phyloP scores from a whole-genome alignment of 2,797 vertebrate genomes.

The Microctenopoma steveboyesi region DNA sequence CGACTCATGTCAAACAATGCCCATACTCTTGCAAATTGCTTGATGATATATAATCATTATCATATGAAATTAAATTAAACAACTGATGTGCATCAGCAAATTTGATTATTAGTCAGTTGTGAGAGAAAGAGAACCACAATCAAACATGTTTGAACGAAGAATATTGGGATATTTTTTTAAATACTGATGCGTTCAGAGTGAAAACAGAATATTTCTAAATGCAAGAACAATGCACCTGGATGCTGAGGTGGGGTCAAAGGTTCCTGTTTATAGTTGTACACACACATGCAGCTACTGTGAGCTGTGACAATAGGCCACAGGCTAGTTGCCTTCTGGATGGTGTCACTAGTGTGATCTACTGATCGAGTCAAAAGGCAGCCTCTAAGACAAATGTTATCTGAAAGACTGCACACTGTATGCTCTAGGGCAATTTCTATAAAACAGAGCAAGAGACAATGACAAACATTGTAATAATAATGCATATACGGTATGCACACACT shows the following conservation, averaged over 20 bases:
- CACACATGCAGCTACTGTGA: constrained; percentile 10
- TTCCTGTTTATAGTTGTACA: constrained; percentile 15
- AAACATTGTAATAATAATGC: constrained; percentile 48
- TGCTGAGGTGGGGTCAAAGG: constrained; percentile 38
- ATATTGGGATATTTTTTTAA: not conserved
- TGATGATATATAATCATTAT: constrained; percentile 35
- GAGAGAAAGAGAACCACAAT: constrained; percentile 4
- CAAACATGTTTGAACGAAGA: constrained; percentile 5
- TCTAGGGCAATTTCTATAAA: constrained; percentile 52
- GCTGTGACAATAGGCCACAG: constrained; percentile 49
- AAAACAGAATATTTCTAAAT: constrained; percentile 4
- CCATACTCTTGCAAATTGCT: constrained; percentile 9
- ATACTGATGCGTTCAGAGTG: not conserved
- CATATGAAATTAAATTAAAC: constrained; percentile 48
- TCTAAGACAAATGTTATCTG: constrained; percentile 79
- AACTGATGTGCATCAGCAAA: constrained; percentile 46
- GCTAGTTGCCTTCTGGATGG: constrained; percentile 27
- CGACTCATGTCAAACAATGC: constrained; percentile 22
- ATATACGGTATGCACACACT: constrained; percentile 30
- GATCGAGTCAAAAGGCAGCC: constrained; percentile 59
- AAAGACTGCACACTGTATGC: constrained; percentile 77
- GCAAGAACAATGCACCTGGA: not conserved
- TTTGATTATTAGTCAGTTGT: constrained; percentile 20
- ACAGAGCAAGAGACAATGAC: constrained; percentile 46
- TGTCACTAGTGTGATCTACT: constrained; percentile 46